phyloP scores from a whole-genome alignment of 2,888 invertebrate genomes.

The Ypsolopha sequella region DNA sequence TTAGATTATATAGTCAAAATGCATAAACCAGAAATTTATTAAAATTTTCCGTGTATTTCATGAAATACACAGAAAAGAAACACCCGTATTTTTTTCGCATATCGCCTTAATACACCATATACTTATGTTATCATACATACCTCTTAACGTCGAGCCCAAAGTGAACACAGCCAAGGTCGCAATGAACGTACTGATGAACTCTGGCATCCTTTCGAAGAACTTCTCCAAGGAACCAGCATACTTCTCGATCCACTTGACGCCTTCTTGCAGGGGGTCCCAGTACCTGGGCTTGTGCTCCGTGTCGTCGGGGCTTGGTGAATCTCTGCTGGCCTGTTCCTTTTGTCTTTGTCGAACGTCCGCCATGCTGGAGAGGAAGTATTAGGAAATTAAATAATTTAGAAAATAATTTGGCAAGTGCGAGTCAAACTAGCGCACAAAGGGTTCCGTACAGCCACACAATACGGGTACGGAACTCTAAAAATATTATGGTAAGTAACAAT shows the following conservation, averaged over 20 bases:
- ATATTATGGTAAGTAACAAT: too few relatives aligned
- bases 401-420: too few relatives aligned
- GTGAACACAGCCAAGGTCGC: slow-evolving; percentile 73
- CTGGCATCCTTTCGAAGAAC: slow-evolving; percentile 68
- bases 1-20: too few relatives aligned
- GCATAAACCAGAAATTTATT: too few relatives aligned
- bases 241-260: slow-evolving; percentile 73
- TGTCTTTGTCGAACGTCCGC: slow-evolving; percentile 8
- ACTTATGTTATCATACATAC: slow-evolving; percentile 37
- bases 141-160: slow-evolving; percentile 73
- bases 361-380: slow-evolving; percentile 4
- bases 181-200: slow-evolving; percentile 61
- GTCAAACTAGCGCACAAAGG: too few relatives aligned
- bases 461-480: too few relatives aligned
- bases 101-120: too few relatives aligned
- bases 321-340: slow-evolving; percentile 14
- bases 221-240: slow-evolving; percentile 65
- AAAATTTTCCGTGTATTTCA: too few relatives aligned
- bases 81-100: too few relatives aligned
- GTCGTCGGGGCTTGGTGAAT: not conserved
- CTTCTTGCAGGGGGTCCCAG: slow-evolving; percentile 67
- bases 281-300: slow-evolving; percentile 17
- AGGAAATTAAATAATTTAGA: too few relatives aligned
- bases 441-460: too few relatives aligned
- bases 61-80: too few relatives aligned